A percentile compares a stretch with the other conserved stretches of the same genome.
phyloP scores from a whole-genome alignment of 2,113 vertebrate species.

The Progne subis region DNA sequence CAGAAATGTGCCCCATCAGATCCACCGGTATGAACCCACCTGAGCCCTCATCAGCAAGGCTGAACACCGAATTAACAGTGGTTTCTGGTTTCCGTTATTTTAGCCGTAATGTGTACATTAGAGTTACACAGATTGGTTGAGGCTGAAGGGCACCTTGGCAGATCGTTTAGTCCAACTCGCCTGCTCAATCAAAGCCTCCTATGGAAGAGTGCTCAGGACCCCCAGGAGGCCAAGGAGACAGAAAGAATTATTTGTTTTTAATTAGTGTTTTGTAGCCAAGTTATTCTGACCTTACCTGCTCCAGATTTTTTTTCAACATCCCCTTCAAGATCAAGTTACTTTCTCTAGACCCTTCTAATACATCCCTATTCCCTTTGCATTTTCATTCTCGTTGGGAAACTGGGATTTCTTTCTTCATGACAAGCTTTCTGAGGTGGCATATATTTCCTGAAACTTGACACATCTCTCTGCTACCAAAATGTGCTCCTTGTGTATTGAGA shows the following conservation, averaged over 20 bases:
- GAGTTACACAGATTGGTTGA: neutral
- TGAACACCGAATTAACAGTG: neutral
- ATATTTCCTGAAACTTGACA: neutral
- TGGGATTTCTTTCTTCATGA: neutral
- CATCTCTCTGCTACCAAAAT: neutral
- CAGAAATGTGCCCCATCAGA: conserved; percentile 92
- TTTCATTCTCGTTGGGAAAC: neutral
- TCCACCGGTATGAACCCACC: conserved; percentile 81
- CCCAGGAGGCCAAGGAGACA: neutral
- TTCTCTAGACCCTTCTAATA: neutral
- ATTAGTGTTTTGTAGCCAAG: neutral
- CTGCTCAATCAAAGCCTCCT: neutral
- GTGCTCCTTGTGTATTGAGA: neutral
- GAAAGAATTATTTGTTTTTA: neutral
- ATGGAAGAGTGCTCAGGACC: neutral
- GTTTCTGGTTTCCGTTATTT: neutral
- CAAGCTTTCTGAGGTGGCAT: neutral
- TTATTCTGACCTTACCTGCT: neutral
- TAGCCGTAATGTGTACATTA: neutral
- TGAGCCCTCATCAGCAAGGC: accelerated
- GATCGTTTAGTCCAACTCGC: accelerated
- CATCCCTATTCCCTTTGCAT: neutral
- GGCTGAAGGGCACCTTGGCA: neutral
- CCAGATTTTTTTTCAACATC: neutral
- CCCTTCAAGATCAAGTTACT: neutral